Base-by-base conservation (phyloP, 2,888 invertebrate genomes). In the Diaphora mendica region DNA sequence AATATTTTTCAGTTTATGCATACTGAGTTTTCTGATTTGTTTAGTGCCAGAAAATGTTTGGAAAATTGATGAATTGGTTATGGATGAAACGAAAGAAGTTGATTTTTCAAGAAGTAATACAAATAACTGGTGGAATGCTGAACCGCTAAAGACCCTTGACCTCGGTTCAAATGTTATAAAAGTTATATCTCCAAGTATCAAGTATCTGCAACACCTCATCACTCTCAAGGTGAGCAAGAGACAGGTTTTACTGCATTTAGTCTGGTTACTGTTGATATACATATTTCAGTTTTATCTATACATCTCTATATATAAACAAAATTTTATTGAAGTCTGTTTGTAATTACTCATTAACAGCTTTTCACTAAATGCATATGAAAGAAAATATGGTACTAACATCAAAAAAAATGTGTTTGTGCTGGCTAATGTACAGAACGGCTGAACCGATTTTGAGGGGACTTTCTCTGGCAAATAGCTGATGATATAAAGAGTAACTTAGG, bases 101-200 rank as follows among this genome's bases (percentile, higher is more conserved):
- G 97, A 97, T 88, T 96, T 97, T 83, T 91, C 96, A 73, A 94
- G 93, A 80, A 90, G 93, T 9, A 96, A 96, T 70, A 96, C 96
- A 62, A 96, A 96, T 80, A 96, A 96, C 79, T 99, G 99, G 99
- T 98, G 98, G 98, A 98, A 97, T 89, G 97, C 97, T 86, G 97
- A 97, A 84, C 97, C 98, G 3, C 93, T 99, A 35, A 97, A 96
- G 77, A 97, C 97, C 85, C 96, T 99, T 80, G 98, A 98, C 91
- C 95, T 98, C 72, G 97, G 98, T 88, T 97, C 97, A 23, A 98
- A 98, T 92, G 96, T 96, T 76, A 93, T 98, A 78, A 96, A 96
- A 76, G 92, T 91, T 79, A 94, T 98, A 86, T 97, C 97, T 73
- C 92, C 96, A 55, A 96, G 97, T 88, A 96, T 98, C 82, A 96